Evolutionary conservation across 2,888 invertebrate genomes (phyloP), one percentile per base, ranked within the genome.

Genomic region (Drosophila rubida): DNA sequence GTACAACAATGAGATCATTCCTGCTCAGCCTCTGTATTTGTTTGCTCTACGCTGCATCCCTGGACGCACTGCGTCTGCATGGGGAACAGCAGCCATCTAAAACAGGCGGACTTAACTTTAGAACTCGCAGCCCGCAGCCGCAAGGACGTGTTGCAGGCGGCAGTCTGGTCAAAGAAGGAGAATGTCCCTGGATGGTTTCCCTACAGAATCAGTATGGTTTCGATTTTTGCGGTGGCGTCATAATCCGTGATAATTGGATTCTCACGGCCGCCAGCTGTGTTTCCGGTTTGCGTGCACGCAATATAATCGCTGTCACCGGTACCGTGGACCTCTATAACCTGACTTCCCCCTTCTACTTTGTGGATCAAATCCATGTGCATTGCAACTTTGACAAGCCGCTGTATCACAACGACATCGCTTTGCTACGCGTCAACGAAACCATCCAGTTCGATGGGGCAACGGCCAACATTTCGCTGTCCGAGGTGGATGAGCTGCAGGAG

Each of bases 381-480:
- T 88, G 88, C 42, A 88, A 86, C 13, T 89, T 86, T 9, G 79
- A 89, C 51, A 65, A 66, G 19, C 89, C 90, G 0, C 37, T 69
- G 0, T 86, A 77, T 50, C 70, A 90, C 44, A 94, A 95, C 83
- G 96, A 96, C 74, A 95, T 96, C 45, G 95, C 95, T 0, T 88
- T 96, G 1, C 79, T 96, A 1, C 93, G 93, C 75, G 91, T 95
- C 19, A 89, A 91, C 0, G 77, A 91, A 0, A 92, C 93, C 27
- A 93, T 95, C 1, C 88, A 90, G 27, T 93, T 93, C 62, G 90
- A 93, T 41, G 90, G 92, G 0, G 80, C 80, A 0, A 94, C 94
- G 0, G 91, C 93, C 11, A 93, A 93, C 0, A 89, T 95, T 0
- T 92, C 93, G 39, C 85, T 95, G 42, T 62, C 82, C 0, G 75